Evolutionary conservation across 2,113 vertebrate genomes (phyloP).

Genomic region (Procavia capensis): DNA sequence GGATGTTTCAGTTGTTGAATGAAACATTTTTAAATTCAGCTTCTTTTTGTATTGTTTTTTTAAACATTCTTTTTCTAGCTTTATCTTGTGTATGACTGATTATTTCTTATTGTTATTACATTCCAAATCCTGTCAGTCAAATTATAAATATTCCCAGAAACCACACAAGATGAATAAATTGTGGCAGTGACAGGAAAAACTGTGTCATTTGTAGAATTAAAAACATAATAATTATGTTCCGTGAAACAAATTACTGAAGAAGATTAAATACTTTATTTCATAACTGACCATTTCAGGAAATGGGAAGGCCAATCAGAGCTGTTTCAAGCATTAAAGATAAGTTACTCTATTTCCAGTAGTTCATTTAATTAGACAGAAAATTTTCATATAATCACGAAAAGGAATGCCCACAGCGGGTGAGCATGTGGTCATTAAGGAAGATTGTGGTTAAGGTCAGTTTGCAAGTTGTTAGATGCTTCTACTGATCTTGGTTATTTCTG

Average conservation of each 20-base stretch:
- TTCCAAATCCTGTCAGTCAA: constrained; percentile 33
- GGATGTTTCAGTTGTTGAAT: constrained; percentile 40
- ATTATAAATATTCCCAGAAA: neutral
- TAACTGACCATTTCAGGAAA: constrained; percentile 28
- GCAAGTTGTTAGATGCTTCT: neutral
- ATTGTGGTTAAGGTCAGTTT: constrained; percentile 7
- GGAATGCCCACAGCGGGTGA: rapidly evolving
- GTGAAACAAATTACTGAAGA: constrained; percentile 32
- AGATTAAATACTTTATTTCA: neutral
- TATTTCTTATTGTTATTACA: neutral
- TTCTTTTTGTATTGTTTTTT: constrained; percentile 49
- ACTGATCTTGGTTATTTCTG: neutral
- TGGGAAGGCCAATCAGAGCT: neutral
- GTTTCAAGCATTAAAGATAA: neutral
- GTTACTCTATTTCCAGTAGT: neutral
- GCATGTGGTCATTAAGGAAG: neutral
- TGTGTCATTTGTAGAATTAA: constrained; percentile 18
- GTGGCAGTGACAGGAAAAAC: neutral
- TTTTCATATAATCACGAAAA: neutral
- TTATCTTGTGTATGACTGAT: neutral
- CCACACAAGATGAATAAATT: neutral
- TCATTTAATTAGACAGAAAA: neutral
- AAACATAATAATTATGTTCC: constrained; percentile 14
- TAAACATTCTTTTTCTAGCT: constrained; percentile 12
- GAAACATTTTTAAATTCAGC: constrained; percentile 41